Evolutionary conservation across 2,113 vertebrate genomes (phyloP), one percentile per base, ranked within the genome.

Genomic region (Phylloscopus trochilus): DNA sequence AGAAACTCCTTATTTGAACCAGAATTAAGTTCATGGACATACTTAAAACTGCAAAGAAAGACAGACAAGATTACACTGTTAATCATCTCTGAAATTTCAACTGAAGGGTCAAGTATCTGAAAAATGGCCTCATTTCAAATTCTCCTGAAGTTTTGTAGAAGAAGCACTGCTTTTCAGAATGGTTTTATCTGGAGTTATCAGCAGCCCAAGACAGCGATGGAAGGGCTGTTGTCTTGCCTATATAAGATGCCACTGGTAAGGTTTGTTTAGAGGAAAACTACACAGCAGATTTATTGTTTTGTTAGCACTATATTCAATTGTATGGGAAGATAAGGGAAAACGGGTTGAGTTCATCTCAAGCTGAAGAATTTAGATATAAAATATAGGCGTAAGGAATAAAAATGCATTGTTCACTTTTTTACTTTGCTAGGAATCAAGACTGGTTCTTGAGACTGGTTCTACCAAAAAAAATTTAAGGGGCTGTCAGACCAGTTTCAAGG

Each of bases 201-300:
- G 33, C n/a, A 73, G 62, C 74, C 8, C 33, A 73, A 76, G 67
- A 62, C 13, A 79, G 12, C 31, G 28, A 52, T 23, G 79, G 44
- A 53, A 83, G 15, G 21, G 4, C 11, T 83, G 30, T 44, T 92
- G 23, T 7, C 74, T 77, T 76, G 11, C 49, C 59, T 73, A 47
- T 18, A 18, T 67, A 74, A 91, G 26, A 83, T 1, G 1, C 7
- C 12, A 35, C 41, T 41, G 23, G n/a, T 59, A 72, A 77, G 68
- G 33, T 83, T 76, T 73, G n/a, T 87, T 89, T 85, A 87, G 66
- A 89, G n/a, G 20, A 93, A 95, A 85, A 76, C 46, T 75, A 70
- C 9, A 41, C 7, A 35, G 27, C 16, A 88, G 72, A 62, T 85
- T 87, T 74, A 83, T 55, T 91, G 24, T 80, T 94, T 83, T 58